Base-by-base conservation (phyloP, 2,888 invertebrate genomes). In the Leptinotarsa juncta region DNA sequence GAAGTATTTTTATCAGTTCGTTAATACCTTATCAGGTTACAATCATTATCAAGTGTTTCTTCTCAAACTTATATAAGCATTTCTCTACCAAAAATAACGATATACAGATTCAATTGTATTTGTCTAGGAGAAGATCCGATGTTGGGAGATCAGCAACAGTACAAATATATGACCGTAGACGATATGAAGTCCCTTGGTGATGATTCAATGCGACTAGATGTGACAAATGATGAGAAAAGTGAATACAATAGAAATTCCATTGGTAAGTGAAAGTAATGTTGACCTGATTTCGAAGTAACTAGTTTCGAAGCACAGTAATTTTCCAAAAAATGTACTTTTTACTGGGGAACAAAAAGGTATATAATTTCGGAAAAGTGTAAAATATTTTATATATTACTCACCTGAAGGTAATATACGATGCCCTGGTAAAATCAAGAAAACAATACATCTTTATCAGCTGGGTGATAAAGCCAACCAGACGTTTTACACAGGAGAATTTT, bases 121-220 rank as follows among this genome's bases (percentile, higher is more conserved):
- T 18, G 74, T 84, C 71, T 86, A 93, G 93, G 92, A 87, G 93
- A 93, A 86, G 93, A 93, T 87, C 92, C 92, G 72, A 90, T 92
- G 88, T 87, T 92, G 81, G 91, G 91, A 85, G 94, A 95, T 86
- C 92, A 92, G 81, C 91, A 91, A 81, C 91, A 91, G 82, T 95
- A 94, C 86, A 92, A 93, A 83, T 95, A 95, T 88, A 93, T 95
- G 92, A 94, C 94, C 74, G 93, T 92, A 73, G 95, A 95, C 87
- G 95, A 95, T 84, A 92, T 94, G 90, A 94, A 94, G 87, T 92
- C 92, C 53, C 89, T 94, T 81, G 93, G 93, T 73, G 94, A 95
- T 87, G 94, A 94, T 86, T 93, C 93, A 53, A 91, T 87, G 87
- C 83, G 86, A 75, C 83, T 88, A 82, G 88, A 88, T 79, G 88